phyloP scores from a whole-genome alignment of 2,113 vertebrate species.

The Quiscalus mexicanus region DNA sequence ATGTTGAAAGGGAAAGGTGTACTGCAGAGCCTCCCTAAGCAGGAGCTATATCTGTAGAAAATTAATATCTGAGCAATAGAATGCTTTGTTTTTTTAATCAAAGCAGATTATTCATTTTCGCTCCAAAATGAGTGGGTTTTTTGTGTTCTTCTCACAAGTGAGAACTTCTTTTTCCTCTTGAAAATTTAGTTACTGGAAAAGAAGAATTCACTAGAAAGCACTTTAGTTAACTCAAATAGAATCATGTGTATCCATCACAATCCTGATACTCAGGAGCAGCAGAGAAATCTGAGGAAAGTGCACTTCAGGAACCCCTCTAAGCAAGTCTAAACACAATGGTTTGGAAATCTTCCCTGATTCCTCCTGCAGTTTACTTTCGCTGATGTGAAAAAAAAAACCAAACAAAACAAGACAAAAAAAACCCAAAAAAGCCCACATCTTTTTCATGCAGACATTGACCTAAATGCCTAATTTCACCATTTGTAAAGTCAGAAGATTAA shows the following conservation, averaged over 20 bases:
- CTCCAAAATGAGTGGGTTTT: background rate
- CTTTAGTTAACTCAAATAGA: background rate
- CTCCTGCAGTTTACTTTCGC: background rate
- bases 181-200: background rate
- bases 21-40: background rate
- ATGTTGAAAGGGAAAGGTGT: background rate
- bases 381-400: fast-evolving
- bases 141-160: background rate
- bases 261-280: background rate
- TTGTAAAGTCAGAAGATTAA: background rate
- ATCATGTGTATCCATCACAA: background rate
- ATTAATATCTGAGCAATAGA: background rate
- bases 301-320: background rate
- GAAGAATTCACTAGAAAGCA: background rate
- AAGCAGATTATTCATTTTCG: background rate
- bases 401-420: too few relatives aligned
- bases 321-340: background rate
- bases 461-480: background rate
- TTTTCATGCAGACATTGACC: background rate
- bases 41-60: background rate
- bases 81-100: background rate
- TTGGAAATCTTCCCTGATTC: background rate
- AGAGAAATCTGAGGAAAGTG: background rate
- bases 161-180: background rate
- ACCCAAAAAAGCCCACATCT: background rate